Evolutionary conservation across 2,113 vertebrate species (phyloP).

Genomic region (Ahaetulla prasina): DNA sequence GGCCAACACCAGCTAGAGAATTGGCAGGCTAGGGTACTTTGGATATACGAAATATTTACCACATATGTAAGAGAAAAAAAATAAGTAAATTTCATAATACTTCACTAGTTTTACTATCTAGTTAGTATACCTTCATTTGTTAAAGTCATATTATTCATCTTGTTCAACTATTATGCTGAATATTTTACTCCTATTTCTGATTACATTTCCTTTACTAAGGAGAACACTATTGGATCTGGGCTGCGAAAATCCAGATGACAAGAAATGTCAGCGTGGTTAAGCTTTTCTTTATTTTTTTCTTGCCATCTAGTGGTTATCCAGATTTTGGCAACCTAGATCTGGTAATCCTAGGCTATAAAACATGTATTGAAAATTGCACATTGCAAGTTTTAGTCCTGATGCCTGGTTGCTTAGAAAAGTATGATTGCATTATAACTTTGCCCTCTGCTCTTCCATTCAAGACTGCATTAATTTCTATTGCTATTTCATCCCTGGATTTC

Average conservation of each 20-base stretch:
- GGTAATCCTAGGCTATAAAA: not conserved
- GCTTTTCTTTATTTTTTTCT: not conserved
- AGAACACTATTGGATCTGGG: not conserved
- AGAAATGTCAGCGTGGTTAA: not conserved
- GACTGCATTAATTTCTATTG: not conserved
- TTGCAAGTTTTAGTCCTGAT: not conserved
- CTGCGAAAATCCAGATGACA: not conserved
- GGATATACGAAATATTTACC: not conserved
- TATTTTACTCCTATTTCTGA: not conserved
- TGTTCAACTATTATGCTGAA: not conserved
- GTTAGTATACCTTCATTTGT: not conserved
- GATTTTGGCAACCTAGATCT: not conserved
- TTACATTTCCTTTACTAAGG: not conserved
- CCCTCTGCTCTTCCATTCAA: not conserved
- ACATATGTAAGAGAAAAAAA: not conserved
- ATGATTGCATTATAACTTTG: not conserved
- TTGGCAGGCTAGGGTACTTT: not conserved
- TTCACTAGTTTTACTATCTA: not conserved
- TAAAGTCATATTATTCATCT: not conserved
- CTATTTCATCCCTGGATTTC: not conserved
- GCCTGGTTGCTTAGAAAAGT: not conserved
- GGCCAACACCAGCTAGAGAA: no score
- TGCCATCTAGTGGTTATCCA: not conserved
- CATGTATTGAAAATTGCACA: not conserved
- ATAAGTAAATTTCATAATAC: not conserved